These are phyloP conservation scores for Coregonus clupeaformis DNA, from an alignment of 2,113 vertebrate species.

Conservation along the genomic window DNA sequence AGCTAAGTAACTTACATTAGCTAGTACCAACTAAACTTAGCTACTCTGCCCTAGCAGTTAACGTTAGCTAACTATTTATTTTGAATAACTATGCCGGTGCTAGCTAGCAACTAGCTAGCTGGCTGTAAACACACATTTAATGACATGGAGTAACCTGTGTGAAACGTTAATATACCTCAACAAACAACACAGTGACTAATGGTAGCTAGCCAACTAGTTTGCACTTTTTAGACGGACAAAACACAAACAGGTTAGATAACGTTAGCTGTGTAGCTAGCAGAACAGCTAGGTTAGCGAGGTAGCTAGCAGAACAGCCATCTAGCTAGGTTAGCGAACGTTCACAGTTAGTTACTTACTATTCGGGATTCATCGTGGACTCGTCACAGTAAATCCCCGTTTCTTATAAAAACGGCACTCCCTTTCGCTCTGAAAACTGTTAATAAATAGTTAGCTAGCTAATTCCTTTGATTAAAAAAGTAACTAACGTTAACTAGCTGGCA, in stretches of 20 bases:
- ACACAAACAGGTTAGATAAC: too few species aligned
- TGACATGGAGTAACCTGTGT: too few species aligned
- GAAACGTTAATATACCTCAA: background rate
- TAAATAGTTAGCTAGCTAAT: too few species aligned
- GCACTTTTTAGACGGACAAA: too few species aligned
- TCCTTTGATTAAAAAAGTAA: too few species aligned
- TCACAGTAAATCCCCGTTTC: conserved; percentile 71
- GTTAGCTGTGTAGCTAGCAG: conserved; percentile 39
- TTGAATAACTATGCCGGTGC: too few species aligned
- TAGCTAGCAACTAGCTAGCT: background rate
- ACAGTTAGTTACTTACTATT: conserved; percentile 83
- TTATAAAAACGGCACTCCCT: conserved; percentile 60
- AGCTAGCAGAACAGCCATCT: conserved; percentile 41
- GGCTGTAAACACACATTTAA: background rate
- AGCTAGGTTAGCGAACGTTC: too few species aligned
- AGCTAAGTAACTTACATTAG: too few species aligned
- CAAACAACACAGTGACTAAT: background rate
- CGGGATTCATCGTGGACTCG: conserved; percentile 92
- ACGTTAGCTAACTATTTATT: too few species aligned
- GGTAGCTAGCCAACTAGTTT: background rate
- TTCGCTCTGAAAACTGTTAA: background rate
- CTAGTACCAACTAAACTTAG: too few species aligned
- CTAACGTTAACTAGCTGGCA: background rate
- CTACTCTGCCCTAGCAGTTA: too few species aligned
- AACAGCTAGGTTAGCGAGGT: too few species aligned